Percentiles rank a stretch among this genome's conserved stretches.
Conservation (phyloP, 2,113 vertebrate species). For the Daubentonia madagascariensis region DNA sequence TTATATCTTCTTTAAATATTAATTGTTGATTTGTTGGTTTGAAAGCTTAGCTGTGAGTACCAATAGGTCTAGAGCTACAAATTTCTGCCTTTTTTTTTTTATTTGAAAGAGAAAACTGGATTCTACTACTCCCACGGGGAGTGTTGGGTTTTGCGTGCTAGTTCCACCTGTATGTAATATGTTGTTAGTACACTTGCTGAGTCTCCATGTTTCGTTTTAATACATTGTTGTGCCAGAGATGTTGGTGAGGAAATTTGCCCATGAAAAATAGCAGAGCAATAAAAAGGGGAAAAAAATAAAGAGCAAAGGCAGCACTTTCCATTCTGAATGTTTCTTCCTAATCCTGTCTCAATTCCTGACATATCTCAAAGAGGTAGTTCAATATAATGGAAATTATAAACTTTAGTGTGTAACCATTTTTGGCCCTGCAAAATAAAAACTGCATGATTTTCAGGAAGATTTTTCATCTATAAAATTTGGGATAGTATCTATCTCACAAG, state of each 20-base stretch:
- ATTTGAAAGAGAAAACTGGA: constrained; percentile 4
- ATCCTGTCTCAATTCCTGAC: background rate
- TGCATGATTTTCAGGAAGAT: background rate
- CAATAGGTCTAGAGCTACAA: background rate
- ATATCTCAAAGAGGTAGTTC: background rate
- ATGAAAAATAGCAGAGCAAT: constrained; percentile 18
- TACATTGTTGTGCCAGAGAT: constrained; percentile 17
- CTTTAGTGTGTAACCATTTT: background rate
- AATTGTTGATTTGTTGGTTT: constrained; percentile 75
- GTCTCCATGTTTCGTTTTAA: constrained; percentile 21
- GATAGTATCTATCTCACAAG: background rate
- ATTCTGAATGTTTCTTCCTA: background rate
- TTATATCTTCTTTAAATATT: constrained; percentile 83
- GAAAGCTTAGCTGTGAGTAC: constrained; percentile 54
- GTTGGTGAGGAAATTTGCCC: background rate
- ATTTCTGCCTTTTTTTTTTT: background rate
- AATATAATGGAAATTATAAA: background rate
- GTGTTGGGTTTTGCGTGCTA: background rate
- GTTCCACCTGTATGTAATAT: background rate
- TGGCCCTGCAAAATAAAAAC: background rate
- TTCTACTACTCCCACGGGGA: background rate
- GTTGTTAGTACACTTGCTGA: constrained; percentile 40
- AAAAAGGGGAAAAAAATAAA: constrained; percentile 9
- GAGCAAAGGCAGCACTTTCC: constrained; percentile 1
- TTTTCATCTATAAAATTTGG: background rate